These are phyloP conservation scores for Pseudomyrmex flavicornis DNA, from an alignment of 1,140 invertebrate genomes.

Conservation along the genomic window DNA sequence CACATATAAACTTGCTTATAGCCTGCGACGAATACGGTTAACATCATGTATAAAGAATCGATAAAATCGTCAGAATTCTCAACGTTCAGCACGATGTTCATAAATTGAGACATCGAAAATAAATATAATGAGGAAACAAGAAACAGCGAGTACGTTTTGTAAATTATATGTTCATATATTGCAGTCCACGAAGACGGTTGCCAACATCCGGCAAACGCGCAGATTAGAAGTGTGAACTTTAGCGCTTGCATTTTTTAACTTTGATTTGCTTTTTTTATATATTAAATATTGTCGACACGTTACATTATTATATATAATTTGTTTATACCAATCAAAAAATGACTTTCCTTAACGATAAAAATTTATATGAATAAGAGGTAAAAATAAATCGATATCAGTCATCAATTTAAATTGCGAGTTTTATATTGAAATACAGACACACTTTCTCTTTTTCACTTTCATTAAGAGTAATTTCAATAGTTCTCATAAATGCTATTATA, in stretches of 20 bases:
- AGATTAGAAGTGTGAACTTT: slow-evolving; percentile 40
- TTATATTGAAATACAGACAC: no score
- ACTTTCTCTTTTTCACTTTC: no score
- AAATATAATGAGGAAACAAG: not conserved
- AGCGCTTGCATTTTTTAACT: slow-evolving; percentile 16
- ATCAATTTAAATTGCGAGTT: no score
- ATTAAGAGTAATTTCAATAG: no score
- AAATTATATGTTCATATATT: slow-evolving; percentile 30
- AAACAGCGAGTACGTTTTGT: slow-evolving; percentile 22
- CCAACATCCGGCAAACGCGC: slow-evolving; percentile 33
- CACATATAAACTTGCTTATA: slow-evolving; percentile 63
- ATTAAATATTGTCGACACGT: not conserved
- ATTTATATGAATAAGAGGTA: not conserved
- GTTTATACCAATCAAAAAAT: not conserved
- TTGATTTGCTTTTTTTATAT: not conserved
- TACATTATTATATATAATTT: not conserved
- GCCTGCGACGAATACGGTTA: slow-evolving; percentile 9
- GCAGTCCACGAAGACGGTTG: slow-evolving; percentile 50
- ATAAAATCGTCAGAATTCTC: slow-evolving; percentile 55
- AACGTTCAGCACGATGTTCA: slow-evolving; percentile 41
- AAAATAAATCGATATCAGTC: not conserved
- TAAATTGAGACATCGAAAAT: slow-evolving; percentile 56
- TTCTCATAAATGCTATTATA: no score
- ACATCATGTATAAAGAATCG: slow-evolving; percentile 55
- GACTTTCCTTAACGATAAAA: not conserved